Evolutionary conservation across 1,140 invertebrate genomes (phyloP), one percentile per base, ranked within the genome.

Genomic region (Ceratina calcarata): DNA sequence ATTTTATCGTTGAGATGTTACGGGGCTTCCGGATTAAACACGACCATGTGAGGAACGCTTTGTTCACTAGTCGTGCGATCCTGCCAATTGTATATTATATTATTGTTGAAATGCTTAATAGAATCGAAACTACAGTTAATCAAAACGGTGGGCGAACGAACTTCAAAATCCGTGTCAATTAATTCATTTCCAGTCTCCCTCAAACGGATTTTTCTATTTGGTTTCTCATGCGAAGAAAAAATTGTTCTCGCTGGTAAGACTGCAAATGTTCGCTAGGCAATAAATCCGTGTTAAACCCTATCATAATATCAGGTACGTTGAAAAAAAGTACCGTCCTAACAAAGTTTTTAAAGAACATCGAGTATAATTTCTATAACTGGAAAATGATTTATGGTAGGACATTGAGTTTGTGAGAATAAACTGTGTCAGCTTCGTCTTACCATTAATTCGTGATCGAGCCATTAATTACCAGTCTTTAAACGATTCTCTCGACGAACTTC

Each of bases 341-440:
- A 45, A 45, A 45, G 10, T n/a, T n/a, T n/a, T n/a, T n/a, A n/a
- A n/a, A n/a, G n/a, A n/a, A n/a, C n/a, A n/a, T 45, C 37, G 37
- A 45, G 37, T 10, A 45, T 45, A 45, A 45, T 45, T 45, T 45
- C 10, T 45, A 10, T 45, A 10, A 45, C 7, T 8, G 37, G 6
- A 45, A 45, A 45, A 45, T 45, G 37, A 45, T 45, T 45, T 45
- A 6, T 45, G 37, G 3, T 6, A 45, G 37, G 37, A 10, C 37
- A 10, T 45, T 45, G 37, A 10, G 37, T 55, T 27, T 22, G 57
- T 22, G 70, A 75, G 70, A 84, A 22, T 80, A 68, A 80, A 80
- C 76, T 77, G 82, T 77, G 71, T 83, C 83, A 84, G 45, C 16
- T 72, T 84, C 53, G 67, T 53, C 65, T 53, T 55, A 58, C n/a